A percentile compares a stretch with the other conserved stretches of the same genome.
Evolutionary conservation across 2,113 vertebrate species (phyloP).

Genomic region (Recurvirostra avosetta): DNA sequence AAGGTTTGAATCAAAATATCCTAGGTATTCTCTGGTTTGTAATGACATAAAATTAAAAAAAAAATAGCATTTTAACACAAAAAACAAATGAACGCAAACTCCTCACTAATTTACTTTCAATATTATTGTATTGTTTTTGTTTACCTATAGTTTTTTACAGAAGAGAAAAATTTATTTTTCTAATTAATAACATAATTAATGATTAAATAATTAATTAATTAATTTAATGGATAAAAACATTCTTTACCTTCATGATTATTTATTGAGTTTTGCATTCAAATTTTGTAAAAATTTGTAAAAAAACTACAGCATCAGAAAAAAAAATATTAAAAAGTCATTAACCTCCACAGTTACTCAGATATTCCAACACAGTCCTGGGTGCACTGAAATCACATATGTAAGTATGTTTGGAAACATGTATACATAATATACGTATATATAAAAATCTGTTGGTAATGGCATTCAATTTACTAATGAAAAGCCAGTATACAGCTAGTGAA

Average conservation of each 20-base stretch:
- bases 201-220: not conserved
- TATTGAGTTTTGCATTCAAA: not conserved
- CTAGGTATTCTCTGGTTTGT: not conserved
- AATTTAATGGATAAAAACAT: not conserved
- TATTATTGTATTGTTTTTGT: not conserved
- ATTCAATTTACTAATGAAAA: not conserved
- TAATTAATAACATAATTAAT: not conserved
- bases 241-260: not conserved
- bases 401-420: not conserved
- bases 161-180: not conserved
- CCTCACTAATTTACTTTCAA: not conserved
- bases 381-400: not conserved
- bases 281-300: no score
- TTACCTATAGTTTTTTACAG: not conserved
- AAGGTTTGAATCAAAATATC: not conserved
- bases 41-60: not conserved
- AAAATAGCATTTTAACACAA: not conserved
- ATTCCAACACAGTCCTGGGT: not conserved
- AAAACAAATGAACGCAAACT: not conserved
- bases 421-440: not conserved
- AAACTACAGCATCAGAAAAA: not conserved
- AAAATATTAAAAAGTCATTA: not conserved
- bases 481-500: not conserved
- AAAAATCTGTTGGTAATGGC: not conserved
- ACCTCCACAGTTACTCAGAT: not conserved